A percentile compares a stretch with the other conserved stretches of the same genome.
Conservation (phyloP, 2,888 invertebrate genomes). For the Kuschelorhynchus macadamiae region DNA sequence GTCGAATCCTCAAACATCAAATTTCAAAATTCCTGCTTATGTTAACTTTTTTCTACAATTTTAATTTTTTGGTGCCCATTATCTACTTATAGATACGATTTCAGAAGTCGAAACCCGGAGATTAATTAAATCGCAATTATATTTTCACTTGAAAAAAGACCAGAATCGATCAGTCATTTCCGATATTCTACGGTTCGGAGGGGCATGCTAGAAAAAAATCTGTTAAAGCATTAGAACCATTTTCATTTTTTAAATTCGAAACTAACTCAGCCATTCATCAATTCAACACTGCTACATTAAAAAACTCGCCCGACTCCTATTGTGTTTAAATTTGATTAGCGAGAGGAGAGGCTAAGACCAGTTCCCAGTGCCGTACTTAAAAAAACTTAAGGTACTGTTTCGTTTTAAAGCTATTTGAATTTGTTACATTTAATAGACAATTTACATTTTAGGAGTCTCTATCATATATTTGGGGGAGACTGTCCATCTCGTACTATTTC, state of each 20-base stretch:
- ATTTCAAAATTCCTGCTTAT: too few relatives aligned
- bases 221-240: constrained; percentile 35
- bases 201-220: constrained; percentile 16
- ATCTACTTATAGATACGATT: too few relatives aligned
- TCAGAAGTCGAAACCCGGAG: too few relatives aligned
- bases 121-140: constrained; percentile 5
- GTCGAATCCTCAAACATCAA: too few relatives aligned
- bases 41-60: too few relatives aligned
- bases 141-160: neutral
- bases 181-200: constrained; percentile 29
- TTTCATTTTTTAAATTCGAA: constrained; percentile 38
- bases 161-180: constrained; percentile 35
- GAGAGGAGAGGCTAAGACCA: constrained; percentile 8
- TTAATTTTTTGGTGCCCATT: too few relatives aligned
- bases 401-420: too few relatives aligned
- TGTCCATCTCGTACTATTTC: too few relatives aligned
- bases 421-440: neutral
- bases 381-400: neutral
- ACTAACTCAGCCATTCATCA: constrained; percentile 40
- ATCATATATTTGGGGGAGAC: too few relatives aligned
- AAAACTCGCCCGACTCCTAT: constrained; percentile 35
- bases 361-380: constrained; percentile 16
- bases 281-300: constrained; percentile 32
- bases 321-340: constrained; percentile 45
- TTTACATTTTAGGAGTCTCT: too few relatives aligned